Evolutionary conservation across 2,888 invertebrate genomes (phyloP).

Genomic region (Abrostola tripartita): DNA sequence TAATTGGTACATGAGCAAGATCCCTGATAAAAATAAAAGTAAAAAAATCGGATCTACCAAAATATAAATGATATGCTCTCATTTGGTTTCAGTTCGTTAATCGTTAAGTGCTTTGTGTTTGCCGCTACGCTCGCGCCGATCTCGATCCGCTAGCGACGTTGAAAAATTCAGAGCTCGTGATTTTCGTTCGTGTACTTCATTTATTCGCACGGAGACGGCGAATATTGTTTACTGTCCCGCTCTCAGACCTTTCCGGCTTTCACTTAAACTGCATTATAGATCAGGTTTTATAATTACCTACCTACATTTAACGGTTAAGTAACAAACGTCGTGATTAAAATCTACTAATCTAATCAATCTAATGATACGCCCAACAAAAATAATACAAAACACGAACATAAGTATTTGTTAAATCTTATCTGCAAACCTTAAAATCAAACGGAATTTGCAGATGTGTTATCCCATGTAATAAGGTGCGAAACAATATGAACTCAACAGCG

Average conservation of each 20-base stretch:
- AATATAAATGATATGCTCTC: constrained; percentile 79
- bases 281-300: constrained; percentile 37
- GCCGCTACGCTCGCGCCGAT: constrained; percentile 75
- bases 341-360: not conserved
- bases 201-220: constrained; percentile 77
- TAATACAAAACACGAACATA: not conserved
- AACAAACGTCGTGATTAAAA: too few species aligned
- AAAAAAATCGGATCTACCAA: constrained; percentile 60
- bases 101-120: constrained; percentile 79
- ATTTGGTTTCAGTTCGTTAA: constrained; percentile 81
- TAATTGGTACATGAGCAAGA: constrained; percentile 29
- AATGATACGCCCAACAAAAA: not conserved
- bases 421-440: constrained; percentile 19
- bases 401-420: constrained; percentile 33
- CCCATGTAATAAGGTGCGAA: constrained; percentile 22
- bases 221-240: constrained; percentile 76
- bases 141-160: constrained; percentile 80
- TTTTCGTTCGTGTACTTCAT: constrained; percentile 84
- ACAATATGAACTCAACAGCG: constrained; percentile 33
- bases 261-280: constrained; percentile 64
- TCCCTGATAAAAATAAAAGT: constrained; percentile 44
- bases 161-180: constrained; percentile 86
- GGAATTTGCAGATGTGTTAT: constrained; percentile 17
- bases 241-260: constrained; percentile 71
- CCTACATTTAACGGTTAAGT: not conserved